Evolutionary conservation across 2,888 invertebrate species (phyloP), one percentile per base, ranked within the genome.

Genomic region (Allophyes oxyacanthae): DNA sequence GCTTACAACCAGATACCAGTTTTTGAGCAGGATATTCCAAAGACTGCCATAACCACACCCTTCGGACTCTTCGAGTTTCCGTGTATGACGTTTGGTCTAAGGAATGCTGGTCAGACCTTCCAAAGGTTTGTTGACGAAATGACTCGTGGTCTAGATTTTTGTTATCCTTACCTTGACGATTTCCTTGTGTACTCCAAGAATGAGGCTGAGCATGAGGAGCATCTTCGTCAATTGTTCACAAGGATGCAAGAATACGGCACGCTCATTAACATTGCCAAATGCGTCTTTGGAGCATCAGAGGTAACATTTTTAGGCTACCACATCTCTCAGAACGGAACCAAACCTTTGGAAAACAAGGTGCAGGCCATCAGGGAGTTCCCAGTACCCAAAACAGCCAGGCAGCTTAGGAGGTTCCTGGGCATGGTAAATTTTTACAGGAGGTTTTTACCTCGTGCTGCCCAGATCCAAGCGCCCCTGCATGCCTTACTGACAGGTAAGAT

Each of bases 301-400:
- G 49, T 49, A 8, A 40, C 32, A 4, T 49, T 49, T 7, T 11
- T 49, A 3, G 49, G 49, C 11, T 33, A 20, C 13, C 11, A 10
- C 13, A 25, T 41, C 14, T 49, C 49, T 7, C 0, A 11, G 0
- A 5, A 6, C 2, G 49, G 49, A 6, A 49, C 20, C 8, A 40
- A 14, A 25, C 49, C 49, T 5, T 10, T 49, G 4, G 33, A 40
- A 4, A 13, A 7, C 6, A 41, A 34, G 15, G 20, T 50, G 0
- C 9, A 50, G 9, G 49, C n/a, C n/a, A 41, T 41, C 7, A 25
- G 26, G 25, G 33, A 10, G 5, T 82, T 82, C 32, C 55, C 48
- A 9, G 20, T 14, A 0, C 59, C 49, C 0, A 54, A 40, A 15
- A 54, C 49, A 0, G 41, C 44, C 6, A 36, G 28, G 13, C 25